A percentile compares a stretch with the other conserved stretches of the same genome.
phyloP scores from a whole-genome alignment of 2,888 invertebrate genomes.

The Ptilodon capucinus region DNA sequence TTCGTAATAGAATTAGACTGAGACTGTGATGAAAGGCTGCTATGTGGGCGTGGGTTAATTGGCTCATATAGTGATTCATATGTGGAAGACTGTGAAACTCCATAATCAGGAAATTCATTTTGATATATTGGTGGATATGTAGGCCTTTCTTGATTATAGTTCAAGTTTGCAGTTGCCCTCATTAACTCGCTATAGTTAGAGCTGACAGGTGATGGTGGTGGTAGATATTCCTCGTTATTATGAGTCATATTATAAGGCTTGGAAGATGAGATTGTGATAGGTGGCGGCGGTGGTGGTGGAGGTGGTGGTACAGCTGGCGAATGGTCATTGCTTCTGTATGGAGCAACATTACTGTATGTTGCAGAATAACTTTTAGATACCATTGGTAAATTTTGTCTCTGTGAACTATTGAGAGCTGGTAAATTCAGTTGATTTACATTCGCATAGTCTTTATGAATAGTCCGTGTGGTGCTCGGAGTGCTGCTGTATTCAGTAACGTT shows the following conservation, averaged over 20 bases:
- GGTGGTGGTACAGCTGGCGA: slow-evolving; percentile 81
- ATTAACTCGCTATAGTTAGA: slow-evolving; percentile 94
- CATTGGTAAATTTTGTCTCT: slow-evolving; percentile 39
- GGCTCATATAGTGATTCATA: slow-evolving; percentile 96
- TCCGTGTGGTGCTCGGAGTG: slow-evolving; percentile 33
- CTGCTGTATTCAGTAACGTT: slow-evolving; percentile 63
- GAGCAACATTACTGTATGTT: slow-evolving; percentile 83
- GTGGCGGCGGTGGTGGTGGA: slow-evolving; percentile 83
- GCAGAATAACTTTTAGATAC: slow-evolving; percentile 56
- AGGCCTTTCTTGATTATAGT: slow-evolving; percentile 74
- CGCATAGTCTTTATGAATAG: slow-evolving; percentile 58
- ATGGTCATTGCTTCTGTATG: slow-evolving; percentile 62
- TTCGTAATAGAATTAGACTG: slow-evolving; percentile 43
- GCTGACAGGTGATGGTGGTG: slow-evolving; percentile 94
- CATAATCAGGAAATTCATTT: slow-evolving; percentile 72
- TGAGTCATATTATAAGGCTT: slow-evolving; percentile 56
- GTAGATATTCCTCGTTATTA: slow-evolving; percentile 86
- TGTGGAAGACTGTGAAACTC: slow-evolving; percentile 75
- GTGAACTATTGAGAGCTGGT: slow-evolving; percentile 38
- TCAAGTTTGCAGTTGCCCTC: slow-evolving; percentile 87
- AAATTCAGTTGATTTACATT: slow-evolving; percentile 56
- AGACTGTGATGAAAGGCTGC: slow-evolving; percentile 45
- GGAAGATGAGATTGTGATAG: slow-evolving; percentile 36
- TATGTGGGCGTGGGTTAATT: slow-evolving; percentile 92
- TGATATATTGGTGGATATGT: slow-evolving; percentile 89